Evolutionary conservation across 2,797 vertebrate genomes (phyloP), one percentile per base, ranked within the genome.

Genomic region (Thunnus albacares): DNA sequence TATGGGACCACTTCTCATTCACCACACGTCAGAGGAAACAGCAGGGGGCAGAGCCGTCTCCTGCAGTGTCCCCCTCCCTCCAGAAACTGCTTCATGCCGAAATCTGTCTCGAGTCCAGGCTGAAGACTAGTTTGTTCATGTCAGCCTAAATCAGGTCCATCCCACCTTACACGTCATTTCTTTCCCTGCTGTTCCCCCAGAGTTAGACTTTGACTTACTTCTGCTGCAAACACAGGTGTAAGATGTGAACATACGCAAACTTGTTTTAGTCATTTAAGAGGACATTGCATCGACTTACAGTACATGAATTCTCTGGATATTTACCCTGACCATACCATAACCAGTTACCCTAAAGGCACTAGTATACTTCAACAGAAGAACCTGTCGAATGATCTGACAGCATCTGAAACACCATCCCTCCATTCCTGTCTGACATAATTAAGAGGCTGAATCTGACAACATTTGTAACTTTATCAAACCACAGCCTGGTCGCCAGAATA

Each of bases 1-100:
- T 33, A 41, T 26, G 22, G 38, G 30, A n/a, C n/a, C 45, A 4
- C 49, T 86, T 78, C 33, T 83, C 35, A 78, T 87, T 80, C 79
- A 52, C 8, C 14, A 0, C 75, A 66, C 20, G 5, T 69, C 71
- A 33, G 60, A 60, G 35, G 33, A 33, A 57, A 20, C 82, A 72
- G 71, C 62, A 30, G 79, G 63, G 73, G 67, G 79, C 57, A 4
- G 20, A 61, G 52, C 17, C 5, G 35, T 52, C 80, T 51, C 52
- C 77, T 58, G 79, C 63, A 24, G 53, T 35, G 6, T 22, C 5
- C 28, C 12, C 47, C 68, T 47, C 53, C 43, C 5, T 20, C 60
- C 43, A 38, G 7, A 51, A 61, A 17, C 5, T 45, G 73, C 64
- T 62, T 45, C 0, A n/a, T 71, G 61, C 49, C 26, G 6, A 66